Base-by-base conservation (phyloP, 2,888 invertebrate genomes). In the Nephrotoma appendiculata region DNA sequence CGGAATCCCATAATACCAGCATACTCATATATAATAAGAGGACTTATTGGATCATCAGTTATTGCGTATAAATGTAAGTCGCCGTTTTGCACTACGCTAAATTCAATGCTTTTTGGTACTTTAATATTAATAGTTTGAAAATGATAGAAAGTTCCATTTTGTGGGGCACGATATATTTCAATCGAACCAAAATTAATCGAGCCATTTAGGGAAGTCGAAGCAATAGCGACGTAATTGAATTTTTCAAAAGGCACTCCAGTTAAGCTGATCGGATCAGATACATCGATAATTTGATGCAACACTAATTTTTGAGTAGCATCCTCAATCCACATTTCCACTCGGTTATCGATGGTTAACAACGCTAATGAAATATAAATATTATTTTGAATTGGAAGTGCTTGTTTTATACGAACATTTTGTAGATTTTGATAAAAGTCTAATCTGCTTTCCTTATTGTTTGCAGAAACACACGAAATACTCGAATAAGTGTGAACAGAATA, bases 1-100 rank as follows among this genome's bases (percentile, higher is more conserved):
- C 89, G 88, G 88, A 93, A 93, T 5, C 92, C 92, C 44, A 90
- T 88, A 7, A 92, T 89, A 0, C 93, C 93, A 87, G 90, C 89
- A 86, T 92, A 92, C 85, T 90, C 89, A 88, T 92, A 93, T 42
- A 92, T 89, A 6, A 90, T 88, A 31, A 93, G 88, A 2, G 92
- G 90, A 87, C 92, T 90, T 2, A 90, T 89, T 0, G 90, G 89
- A 87, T 90, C 90, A 15, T 90, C 89, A 0, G 92, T 92, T 83
- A 91, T 88, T 1, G 92, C 88, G 87, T 92, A 92, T 1, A 93
- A 88, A 15, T 93, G 88, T 42, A 93, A 89, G 89, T 93, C 93
- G 11, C 91, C 88, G 0, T 92, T 91, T 85, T 88, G 87, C n/a
- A 93, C 88, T 6, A 90, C 86, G 5, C 90, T 88, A 87, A 93